A percentile compares a stretch with the other conserved stretches of the same genome.
phyloP scores from a whole-genome alignment of 2,113 vertebrate genomes.

The Tetrax tetrax region DNA sequence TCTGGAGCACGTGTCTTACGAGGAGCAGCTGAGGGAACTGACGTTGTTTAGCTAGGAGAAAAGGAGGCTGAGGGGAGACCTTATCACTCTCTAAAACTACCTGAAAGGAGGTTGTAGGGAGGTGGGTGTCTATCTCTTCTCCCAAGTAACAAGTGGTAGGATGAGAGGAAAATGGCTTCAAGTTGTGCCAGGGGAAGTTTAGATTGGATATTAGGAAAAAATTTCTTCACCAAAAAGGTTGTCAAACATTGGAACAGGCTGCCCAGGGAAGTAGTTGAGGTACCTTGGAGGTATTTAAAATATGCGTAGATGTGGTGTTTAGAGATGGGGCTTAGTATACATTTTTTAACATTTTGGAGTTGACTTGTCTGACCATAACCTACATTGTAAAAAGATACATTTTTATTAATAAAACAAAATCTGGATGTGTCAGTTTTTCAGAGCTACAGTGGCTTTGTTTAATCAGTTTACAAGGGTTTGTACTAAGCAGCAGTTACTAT shows the following conservation, averaged over 20 bases:
- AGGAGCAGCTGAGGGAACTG: neutral
- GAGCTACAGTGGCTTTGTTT: neutral
- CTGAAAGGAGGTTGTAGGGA: no score
- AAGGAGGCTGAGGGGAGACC: neutral
- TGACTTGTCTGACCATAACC: neutral
- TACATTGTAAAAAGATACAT: neutral
- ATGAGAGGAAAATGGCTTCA: no score
- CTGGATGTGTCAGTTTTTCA: neutral
- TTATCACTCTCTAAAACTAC: no score
- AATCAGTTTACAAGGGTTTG: constrained; percentile 33
- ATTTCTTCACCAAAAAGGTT: neutral
- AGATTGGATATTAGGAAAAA: neutral
- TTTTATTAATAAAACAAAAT: neutral
- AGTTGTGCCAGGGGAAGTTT: neutral
- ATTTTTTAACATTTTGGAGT: neutral
- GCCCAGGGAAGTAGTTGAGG: neutral
- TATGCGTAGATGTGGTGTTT: no score
- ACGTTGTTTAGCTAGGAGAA: neutral
- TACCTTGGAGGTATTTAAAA: neutral
- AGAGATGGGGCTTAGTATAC: no score
- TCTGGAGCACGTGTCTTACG: neutral
- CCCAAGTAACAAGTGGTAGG: no score
- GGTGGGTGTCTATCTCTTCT: no score
- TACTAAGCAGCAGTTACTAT: constrained; percentile 46
- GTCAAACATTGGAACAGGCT: neutral